Conservation (phyloP, 2,797 vertebrate genomes). For the Lepilemur septentrionalis region DNA sequence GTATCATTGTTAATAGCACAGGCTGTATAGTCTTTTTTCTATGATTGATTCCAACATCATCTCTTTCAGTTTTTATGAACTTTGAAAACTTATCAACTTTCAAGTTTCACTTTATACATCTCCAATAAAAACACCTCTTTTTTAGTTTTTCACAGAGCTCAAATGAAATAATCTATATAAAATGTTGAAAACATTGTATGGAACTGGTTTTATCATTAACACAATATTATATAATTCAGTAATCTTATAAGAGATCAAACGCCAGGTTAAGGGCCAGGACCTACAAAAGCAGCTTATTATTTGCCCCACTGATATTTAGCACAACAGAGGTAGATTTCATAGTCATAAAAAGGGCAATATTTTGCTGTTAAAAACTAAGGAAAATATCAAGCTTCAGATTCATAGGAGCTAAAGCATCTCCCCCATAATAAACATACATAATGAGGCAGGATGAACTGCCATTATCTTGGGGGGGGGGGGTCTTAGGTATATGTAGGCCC, state of each 20-base stretch:
- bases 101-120: background rate
- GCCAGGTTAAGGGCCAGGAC: background rate
- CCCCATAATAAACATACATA: background rate
- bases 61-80: background rate
- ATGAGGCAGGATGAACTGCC: background rate
- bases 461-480: background rate
- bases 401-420: background rate
- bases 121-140: background rate
- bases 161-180: background rate
- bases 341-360: background rate
- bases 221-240: background rate
- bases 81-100: background rate
- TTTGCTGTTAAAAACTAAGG: background rate
- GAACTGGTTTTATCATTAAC: background rate
- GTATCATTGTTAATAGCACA: background rate
- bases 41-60: background rate
- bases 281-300: background rate
- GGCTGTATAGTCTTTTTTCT: background rate
- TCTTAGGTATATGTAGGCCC: background rate
- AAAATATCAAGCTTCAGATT: background rate
- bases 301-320: background rate
- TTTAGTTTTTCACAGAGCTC: background rate
- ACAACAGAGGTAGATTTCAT: background rate
- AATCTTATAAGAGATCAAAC: background rate
- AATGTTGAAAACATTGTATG: background rate